phyloP scores from a whole-genome alignment of 2,888 invertebrate species.

The Cyclophora punctaria region DNA sequence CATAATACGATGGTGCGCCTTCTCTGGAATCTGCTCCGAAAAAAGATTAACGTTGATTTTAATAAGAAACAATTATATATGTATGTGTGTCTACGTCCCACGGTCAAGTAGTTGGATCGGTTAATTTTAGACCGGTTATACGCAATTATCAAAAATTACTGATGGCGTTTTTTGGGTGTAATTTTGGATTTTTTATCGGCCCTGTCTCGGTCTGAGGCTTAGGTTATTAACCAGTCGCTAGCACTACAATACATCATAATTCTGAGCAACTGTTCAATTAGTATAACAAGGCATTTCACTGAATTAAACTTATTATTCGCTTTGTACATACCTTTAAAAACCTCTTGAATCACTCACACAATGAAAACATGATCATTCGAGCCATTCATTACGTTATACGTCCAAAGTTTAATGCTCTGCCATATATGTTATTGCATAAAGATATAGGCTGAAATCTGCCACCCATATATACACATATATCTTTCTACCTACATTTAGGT shows the following conservation, averaged over 20 bases:
- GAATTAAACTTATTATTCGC: too few species aligned
- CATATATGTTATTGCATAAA: too few species aligned
- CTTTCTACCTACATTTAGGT: too few species aligned
- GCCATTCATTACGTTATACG: too few species aligned
- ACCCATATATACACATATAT: too few species aligned
- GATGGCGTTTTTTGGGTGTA: constrained; percentile 58
- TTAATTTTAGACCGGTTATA: constrained; percentile 57
- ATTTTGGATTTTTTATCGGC: constrained; percentile 52
- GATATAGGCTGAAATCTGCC: too few species aligned
- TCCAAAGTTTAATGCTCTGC: too few species aligned
- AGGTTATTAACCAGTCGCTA: constrained; percentile 10
- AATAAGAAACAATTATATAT: constrained; percentile 74
- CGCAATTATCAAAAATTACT: constrained; percentile 73
- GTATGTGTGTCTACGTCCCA: constrained; percentile 65
- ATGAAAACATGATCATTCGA: too few species aligned
- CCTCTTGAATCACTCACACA: too few species aligned
- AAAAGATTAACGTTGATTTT: constrained; percentile 73
- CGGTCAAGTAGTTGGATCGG: constrained; percentile 62
- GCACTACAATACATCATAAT: not conserved
- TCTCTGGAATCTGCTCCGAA: constrained; percentile 67
- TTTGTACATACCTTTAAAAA: too few species aligned
- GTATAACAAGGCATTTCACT: too few species aligned
- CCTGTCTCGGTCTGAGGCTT: constrained; percentile 21
- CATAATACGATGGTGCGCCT: constrained; percentile 67
- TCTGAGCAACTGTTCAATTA: not conserved